Conservation (phyloP, 2,888 invertebrate genomes). For the Oligia strigilis region DNA sequence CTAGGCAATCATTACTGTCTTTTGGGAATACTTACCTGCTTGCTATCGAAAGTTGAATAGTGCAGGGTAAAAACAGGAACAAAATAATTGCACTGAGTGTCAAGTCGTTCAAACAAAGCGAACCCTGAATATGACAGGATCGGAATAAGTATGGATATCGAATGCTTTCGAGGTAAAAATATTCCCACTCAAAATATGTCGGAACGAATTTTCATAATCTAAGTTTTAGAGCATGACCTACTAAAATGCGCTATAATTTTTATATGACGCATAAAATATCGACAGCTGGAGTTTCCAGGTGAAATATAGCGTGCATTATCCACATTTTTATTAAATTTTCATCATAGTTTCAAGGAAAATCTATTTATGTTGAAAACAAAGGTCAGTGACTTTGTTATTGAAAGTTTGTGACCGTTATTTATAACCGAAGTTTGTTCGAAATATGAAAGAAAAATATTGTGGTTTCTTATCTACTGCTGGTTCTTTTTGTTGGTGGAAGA, state of each 20-base stretch:
- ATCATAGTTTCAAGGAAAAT: slow-evolving; percentile 17
- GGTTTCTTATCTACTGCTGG: background rate
- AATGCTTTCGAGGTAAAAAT: slow-evolving; percentile 15
- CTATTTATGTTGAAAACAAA: slow-evolving; percentile 31
- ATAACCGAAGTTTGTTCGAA: slow-evolving; percentile 15
- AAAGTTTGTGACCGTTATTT: slow-evolving; percentile 19
- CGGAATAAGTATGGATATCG: background rate
- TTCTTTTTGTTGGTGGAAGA: slow-evolving; percentile 7
- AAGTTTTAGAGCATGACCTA: slow-evolving; percentile 38
- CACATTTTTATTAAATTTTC: slow-evolving; percentile 26
- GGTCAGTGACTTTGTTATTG: slow-evolving; percentile 32
- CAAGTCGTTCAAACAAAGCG: slow-evolving; percentile 9
- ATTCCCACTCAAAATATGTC: slow-evolving; percentile 15
- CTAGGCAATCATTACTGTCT: background rate
- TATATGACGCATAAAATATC: slow-evolving; percentile 34
- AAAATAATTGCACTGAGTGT: slow-evolving; percentile 11
- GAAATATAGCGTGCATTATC: slow-evolving; percentile 36
- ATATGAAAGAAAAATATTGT: slow-evolving; percentile 40
- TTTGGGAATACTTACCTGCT: too few species aligned
- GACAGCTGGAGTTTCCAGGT: slow-evolving; percentile 44
- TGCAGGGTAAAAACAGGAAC: background rate
- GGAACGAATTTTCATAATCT: slow-evolving; percentile 17
- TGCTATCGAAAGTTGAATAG: background rate
- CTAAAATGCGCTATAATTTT: slow-evolving; percentile 36
- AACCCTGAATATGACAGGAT: slow-evolving; percentile 28